These are phyloP conservation scores for Anthonomus grandis DNA, from an alignment of 1,140 invertebrate genomes.

Conservation along the genomic window DNA sequence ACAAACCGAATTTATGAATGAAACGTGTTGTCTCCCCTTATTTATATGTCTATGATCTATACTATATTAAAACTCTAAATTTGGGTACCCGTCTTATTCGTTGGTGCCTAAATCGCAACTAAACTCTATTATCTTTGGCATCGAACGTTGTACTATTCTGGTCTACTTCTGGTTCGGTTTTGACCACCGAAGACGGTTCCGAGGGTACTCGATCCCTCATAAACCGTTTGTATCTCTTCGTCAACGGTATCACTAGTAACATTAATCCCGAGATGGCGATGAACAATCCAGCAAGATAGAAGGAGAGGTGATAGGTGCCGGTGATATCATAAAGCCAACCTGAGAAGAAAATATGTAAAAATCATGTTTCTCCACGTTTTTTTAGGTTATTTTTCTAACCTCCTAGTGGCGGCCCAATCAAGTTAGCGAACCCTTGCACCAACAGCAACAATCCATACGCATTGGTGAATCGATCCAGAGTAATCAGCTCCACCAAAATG, in stretches of 20 bases:
- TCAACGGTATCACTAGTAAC: conserved; percentile 63
- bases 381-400: conserved; percentile 53
- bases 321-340: conserved; percentile 79
- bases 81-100: too few species aligned
- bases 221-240: conserved; percentile 49
- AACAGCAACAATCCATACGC: conserved; percentile 84
- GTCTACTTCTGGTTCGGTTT: conserved; percentile 25
- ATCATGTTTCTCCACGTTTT: neutral
- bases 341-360: conserved; percentile 49
- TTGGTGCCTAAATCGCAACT: too few species aligned
- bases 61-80: too few species aligned
- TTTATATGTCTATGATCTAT: too few species aligned
- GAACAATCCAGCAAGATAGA: conserved; percentile 82
- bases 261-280: conserved; percentile 80
- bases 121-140: conserved; percentile 12
- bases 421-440: conserved; percentile 84
- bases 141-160: conserved; percentile 28
- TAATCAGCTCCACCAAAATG: conserved; percentile 80
- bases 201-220: conserved; percentile 33
- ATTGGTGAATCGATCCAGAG: conserved; percentile 83
- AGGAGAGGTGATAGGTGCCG: conserved; percentile 76
- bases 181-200: conserved; percentile 16
- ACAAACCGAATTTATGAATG: too few species aligned
- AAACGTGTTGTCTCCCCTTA: too few species aligned
- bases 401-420: conserved; percentile 82